phyloP scores from a whole-genome alignment of 2,888 invertebrate genomes.

The Nycteola revayana region DNA sequence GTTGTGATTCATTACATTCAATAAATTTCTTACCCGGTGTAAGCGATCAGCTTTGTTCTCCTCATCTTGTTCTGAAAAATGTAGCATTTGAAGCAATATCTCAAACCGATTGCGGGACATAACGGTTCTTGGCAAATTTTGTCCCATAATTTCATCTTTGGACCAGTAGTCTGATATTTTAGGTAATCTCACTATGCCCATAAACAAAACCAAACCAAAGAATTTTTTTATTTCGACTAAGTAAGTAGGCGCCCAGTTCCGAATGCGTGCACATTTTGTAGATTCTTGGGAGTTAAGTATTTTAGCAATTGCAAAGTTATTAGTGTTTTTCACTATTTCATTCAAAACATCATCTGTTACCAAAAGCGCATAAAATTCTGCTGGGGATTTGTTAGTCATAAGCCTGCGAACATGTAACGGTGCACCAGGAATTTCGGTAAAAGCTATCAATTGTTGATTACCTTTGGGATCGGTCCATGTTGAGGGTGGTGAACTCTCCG shows the following conservation, averaged over 20 bases:
- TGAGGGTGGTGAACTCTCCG: slow-evolving; percentile 1
- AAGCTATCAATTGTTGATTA: slow-evolving; percentile 9
- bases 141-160: slow-evolving; percentile 1
- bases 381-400: background rate
- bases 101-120: slow-evolving; percentile 32
- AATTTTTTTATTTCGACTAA: slow-evolving; percentile 1
- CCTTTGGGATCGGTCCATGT: slow-evolving; percentile 7
- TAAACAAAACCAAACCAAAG: slow-evolving; percentile 5
- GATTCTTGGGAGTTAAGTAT: background rate
- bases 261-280: background rate
- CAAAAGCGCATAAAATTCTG: slow-evolving; percentile 1
- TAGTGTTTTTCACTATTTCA: slow-evolving; percentile 1
- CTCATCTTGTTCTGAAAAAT: slow-evolving; percentile 3
- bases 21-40: slow-evolving; percentile 1
- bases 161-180: slow-evolving; percentile 2
- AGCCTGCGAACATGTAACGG: slow-evolving; percentile 1
- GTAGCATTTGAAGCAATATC: slow-evolving; percentile 4
- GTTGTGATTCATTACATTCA: background rate
- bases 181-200: slow-evolving; percentile 3
- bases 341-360: slow-evolving; percentile 1
- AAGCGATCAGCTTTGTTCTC: background rate
- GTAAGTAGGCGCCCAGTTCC: slow-evolving; percentile 4
- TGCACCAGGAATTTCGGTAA: slow-evolving; percentile 7
- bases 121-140: slow-evolving; percentile 5
- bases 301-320: slow-evolving; percentile 1